A percentile compares a stretch with the other conserved stretches of the same genome.
Evolutionary conservation across 2,888 invertebrate genomes (phyloP).

Genomic region (Limnephilus auricula): DNA sequence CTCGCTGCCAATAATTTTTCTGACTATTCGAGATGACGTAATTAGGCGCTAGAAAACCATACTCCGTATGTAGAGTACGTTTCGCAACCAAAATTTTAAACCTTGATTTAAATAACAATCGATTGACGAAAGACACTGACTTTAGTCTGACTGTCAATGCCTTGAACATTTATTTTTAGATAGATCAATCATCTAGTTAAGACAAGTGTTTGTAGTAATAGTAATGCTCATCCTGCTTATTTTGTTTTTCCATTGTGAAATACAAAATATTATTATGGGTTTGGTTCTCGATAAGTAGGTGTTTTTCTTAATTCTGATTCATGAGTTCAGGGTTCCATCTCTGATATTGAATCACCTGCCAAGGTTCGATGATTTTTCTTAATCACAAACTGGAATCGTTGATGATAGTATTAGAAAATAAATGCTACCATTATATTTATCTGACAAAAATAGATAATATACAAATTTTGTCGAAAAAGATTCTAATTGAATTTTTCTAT

Average conservation of each 20-base stretch:
- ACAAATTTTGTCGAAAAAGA: neutral
- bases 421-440: neutral
- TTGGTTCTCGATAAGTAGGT: neutral
- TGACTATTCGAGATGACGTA: slow-evolving; percentile 48
- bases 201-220: neutral
- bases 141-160: slow-evolving; percentile 4
- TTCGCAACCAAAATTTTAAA: slow-evolving; percentile 19
- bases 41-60: slow-evolving; percentile 7
- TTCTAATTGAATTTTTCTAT: neutral
- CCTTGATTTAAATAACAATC: neutral
- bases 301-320: neutral
- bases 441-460: neutral
- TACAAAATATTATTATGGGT: neutral
- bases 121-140: neutral
- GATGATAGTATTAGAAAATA: neutral
- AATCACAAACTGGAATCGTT: too few relatives aligned
- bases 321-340: neutral
- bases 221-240: neutral
- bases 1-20: slow-evolving; percentile 47
- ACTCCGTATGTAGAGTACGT: neutral
- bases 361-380: neutral
- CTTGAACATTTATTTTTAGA: neutral
- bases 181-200: neutral
- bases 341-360: neutral
- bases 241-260: neutral